Conservation (phyloP, 2,113 vertebrate genomes). For the Nyctereutes procyonoides region DNA sequence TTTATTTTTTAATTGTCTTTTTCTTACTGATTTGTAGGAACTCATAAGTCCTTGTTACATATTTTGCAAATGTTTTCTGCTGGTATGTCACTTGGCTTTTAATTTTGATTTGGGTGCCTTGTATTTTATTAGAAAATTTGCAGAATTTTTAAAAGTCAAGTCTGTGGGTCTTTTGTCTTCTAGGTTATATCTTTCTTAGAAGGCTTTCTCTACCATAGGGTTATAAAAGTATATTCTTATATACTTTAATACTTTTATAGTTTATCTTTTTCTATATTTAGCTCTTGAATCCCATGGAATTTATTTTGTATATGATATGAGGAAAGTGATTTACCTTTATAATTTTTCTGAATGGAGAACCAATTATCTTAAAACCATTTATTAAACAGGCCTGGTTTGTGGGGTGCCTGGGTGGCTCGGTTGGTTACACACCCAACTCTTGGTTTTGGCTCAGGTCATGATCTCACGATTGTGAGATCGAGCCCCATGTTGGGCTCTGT, state of each 20-base stretch:
- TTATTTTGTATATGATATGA: background rate
- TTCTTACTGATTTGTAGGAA: constrained; percentile 22
- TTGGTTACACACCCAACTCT: no score
- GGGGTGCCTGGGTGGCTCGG: no score
- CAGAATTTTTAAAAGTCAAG: background rate
- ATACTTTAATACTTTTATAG: constrained; percentile 26
- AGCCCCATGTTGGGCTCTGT: background rate
- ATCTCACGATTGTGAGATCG: background rate
- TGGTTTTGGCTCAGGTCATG: no score
- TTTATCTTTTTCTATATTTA: constrained; percentile 6
- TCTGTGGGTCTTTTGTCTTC: constrained; percentile 26
- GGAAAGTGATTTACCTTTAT: background rate
- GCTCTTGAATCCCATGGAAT: constrained; percentile 1
- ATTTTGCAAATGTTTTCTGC: background rate
- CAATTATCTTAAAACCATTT: background rate
- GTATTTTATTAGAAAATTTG: background rate
- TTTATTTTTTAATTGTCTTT: constrained; percentile 10
- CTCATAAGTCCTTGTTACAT: background rate
- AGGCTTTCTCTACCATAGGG: background rate
- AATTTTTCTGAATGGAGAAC: background rate
- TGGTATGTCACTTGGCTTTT: constrained; percentile 12
- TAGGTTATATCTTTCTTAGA: background rate
- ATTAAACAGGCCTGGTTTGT: background rate
- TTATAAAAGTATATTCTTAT: background rate
- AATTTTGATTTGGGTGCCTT: background rate